Conservation (phyloP, 2,113 vertebrate species). For the Paralichthys olivaceus region DNA sequence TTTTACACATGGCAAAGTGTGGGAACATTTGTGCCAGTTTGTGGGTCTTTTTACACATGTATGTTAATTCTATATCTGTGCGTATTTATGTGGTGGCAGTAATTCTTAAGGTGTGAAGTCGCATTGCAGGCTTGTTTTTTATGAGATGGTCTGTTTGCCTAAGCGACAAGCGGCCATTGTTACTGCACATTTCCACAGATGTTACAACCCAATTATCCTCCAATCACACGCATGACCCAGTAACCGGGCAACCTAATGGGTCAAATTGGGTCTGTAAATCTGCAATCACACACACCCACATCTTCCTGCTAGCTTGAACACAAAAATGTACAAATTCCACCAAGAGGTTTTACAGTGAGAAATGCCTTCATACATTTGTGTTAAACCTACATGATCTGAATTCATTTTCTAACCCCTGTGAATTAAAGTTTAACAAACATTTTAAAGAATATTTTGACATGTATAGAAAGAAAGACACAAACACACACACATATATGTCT, state of each 20-base stretch:
- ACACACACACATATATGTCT: no score
- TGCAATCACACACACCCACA: conserved; percentile 1
- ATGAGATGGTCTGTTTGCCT: conserved; percentile 53
- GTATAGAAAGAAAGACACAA: no score
- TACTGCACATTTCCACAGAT: conserved; percentile 42
- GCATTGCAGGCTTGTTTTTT: conserved; percentile 49
- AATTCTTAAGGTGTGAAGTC: conserved; percentile 45
- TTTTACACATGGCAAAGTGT: background rate
- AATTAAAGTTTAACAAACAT: no score
- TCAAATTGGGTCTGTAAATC: conserved; percentile 20
- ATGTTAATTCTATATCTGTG: conserved; percentile 7
- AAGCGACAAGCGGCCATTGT: conserved; percentile 55
- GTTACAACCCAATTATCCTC: conserved; percentile 57
- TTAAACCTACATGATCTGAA: background rate
- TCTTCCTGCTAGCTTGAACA: background rate
- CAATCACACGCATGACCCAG: conserved; percentile 58
- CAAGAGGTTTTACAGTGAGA: background rate
- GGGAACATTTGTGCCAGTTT: background rate
- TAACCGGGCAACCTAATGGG: conserved; percentile 23
- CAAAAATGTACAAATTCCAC: background rate
- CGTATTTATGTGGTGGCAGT: conserved; percentile 1
- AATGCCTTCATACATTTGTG: no score
- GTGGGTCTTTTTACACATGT: background rate
- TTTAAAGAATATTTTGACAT: no score
- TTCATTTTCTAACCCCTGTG: conserved; percentile 1